Evolutionary conservation across 2,113 vertebrate species (phyloP), one percentile per base, ranked within the genome.

Genomic region (Chelonoidis abingdonii): DNA sequence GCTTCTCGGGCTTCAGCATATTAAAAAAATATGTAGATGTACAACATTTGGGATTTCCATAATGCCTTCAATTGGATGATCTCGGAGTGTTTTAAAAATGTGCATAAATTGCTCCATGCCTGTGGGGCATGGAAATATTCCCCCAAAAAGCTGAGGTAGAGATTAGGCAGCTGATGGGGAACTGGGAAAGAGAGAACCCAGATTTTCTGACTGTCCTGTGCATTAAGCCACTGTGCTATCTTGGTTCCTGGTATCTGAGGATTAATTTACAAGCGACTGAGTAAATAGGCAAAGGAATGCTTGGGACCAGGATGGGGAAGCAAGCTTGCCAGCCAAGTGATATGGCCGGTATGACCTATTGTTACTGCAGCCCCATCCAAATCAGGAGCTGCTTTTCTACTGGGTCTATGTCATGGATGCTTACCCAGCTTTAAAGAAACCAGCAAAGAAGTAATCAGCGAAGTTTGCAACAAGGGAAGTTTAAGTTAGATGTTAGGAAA

Each of bases 21-120:
- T 11, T 8, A 44, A 76, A 76, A 44, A 44, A 38, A 75, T 0
- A 0, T 1, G 0, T 0, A 7, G 62, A 7, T 1, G 0, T 0
- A 2, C 3, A 53, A 44, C 80, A 12, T 47, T 5, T 17, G 25
- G n/a, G 31, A 27, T 0, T 72, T 72, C n/a, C 19, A 22, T 72
- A 72, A 22, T 38, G 65, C 22, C 57, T 76, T n/a, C 82, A 44
- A 35, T 65, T 16, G 6, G 35, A 57, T 31, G 69, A 25, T 35
- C 76, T 53, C 80, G 0, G 35, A 41, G 80, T 14, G 69, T 41
- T 91, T 80, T 84, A 69, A 17, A 1, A 1, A 3, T 1, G 17
- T 6, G 35, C 65, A 72, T 38, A 38, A 72, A 21, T 10, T 72
- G 9, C 65, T 72, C 65, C n/a, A 38, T 72, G n/a, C 17, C 8